Evolutionary conservation across 2,888 invertebrate species (phyloP).

Genomic region (Macrosoma leucophasiata): DNA sequence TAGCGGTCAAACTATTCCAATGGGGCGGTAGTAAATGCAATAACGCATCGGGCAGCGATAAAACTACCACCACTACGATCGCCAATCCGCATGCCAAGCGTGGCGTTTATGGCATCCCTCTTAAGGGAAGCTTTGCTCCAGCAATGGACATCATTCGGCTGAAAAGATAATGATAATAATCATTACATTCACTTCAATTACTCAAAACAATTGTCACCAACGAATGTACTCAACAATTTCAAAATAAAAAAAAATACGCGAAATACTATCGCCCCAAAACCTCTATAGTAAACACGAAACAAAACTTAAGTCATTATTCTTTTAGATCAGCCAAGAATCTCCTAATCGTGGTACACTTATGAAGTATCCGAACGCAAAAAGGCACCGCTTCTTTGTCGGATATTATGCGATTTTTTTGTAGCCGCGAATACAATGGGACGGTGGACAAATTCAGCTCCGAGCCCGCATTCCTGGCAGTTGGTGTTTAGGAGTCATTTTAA

Average conservation of each 20-base stretch:
- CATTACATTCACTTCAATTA: no score
- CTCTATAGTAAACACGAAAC: conserved; percentile 14
- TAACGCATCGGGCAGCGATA: no score
- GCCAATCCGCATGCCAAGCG: no score
- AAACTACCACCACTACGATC: no score
- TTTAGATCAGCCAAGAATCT: conserved; percentile 43
- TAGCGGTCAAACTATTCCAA: no score
- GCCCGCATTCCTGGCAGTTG: conserved; percentile 50
- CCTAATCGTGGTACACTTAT: conserved; percentile 64
- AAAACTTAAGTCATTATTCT: conserved; percentile 57
- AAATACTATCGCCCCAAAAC: conserved; percentile 8
- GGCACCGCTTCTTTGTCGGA: conserved; percentile 61
- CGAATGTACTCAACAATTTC: no score
- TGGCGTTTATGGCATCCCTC: no score
- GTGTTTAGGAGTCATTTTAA: conserved; percentile 71
- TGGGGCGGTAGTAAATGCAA: no score
- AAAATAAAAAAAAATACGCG: neutral
- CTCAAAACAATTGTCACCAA: no score
- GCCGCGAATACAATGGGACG: conserved; percentile 56
- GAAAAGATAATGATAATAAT: no score
- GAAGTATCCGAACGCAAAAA: conserved; percentile 54
- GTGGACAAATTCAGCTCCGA: conserved; percentile 59
- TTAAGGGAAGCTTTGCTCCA: no score
- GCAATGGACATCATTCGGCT: no score
- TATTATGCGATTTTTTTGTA: conserved; percentile 46